Percentiles rank a stretch among this genome's conserved stretches.
Conservation (phyloP, 1,140 invertebrate genomes). For the Episyrphus balteatus region DNA sequence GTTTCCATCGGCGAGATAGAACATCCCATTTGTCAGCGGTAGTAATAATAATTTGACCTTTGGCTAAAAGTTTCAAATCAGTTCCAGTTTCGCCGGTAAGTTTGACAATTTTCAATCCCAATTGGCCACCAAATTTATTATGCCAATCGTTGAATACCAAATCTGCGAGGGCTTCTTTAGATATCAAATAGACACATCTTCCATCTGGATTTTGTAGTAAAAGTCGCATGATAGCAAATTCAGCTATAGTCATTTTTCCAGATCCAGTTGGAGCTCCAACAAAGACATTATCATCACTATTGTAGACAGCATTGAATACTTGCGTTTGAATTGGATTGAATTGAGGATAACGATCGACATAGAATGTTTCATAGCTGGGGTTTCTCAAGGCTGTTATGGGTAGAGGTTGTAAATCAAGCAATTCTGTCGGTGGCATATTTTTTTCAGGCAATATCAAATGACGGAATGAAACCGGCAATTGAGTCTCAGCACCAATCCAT, state of each 20-base stretch:
- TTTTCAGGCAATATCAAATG: slow-evolving; percentile 97
- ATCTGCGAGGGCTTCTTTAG: slow-evolving; percentile 85
- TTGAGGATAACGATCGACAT: slow-evolving; percentile 75
- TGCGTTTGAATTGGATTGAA: slow-evolving; percentile 99
- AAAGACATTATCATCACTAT: slow-evolving; percentile 97
- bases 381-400: slow-evolving; percentile 80
- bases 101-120: slow-evolving; percentile 81
- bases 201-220: slow-evolving; percentile 62
- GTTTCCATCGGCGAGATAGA: slow-evolving; percentile 95
- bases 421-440: slow-evolving; percentile 92
- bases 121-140: slow-evolving; percentile 63
- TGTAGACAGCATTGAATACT: slow-evolving; percentile 98
- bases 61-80: slow-evolving; percentile 84
- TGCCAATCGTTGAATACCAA: slow-evolving; percentile 87
- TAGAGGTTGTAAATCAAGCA: slow-evolving; percentile 94
- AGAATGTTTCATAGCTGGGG: slow-evolving; percentile 73
- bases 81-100: slow-evolving; percentile 97
- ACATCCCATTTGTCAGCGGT: slow-evolving; percentile 99
- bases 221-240: slow-evolving; percentile 89
- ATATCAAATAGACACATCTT: slow-evolving; percentile 87
- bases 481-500: slow-evolving; percentile 90
- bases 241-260: slow-evolving; percentile 93
- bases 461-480: slow-evolving; percentile 93
- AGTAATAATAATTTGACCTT: slow-evolving; percentile 90
- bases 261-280: slow-evolving; percentile 95